Base-by-base conservation (phyloP, 2,113 vertebrate species). In the Scophthalmus maximus region DNA sequence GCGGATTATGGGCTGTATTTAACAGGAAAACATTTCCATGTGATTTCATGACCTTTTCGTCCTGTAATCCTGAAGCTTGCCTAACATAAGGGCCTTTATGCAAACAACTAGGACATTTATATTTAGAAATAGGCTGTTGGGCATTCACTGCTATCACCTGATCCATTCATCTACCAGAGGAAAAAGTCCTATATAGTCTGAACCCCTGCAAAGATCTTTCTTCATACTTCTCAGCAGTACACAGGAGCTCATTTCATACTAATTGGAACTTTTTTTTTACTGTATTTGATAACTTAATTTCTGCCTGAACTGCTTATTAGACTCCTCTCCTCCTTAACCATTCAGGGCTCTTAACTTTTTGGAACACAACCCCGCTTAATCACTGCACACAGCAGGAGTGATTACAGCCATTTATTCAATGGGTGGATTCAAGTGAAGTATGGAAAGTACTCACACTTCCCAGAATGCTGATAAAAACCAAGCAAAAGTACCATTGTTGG, bases 1-100 rank as follows among this genome's bases (percentile, higher is more conserved):
- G 81, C 58, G 15, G 86, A 89, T 89, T 91, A 84, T 6, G 25
- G 68, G 34, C 63, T 47, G 62, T 68, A 36, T 73, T 89, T 82
- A 69, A 76, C 63, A 73, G 59, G 50, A 83, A 84, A 88, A 82
- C 58, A 80, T 68, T 81, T 47, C 53, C 81, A 78, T 70, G 81
- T 86, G 80, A 81, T 76, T 68, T 25, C 4, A 20, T 50, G 55
- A 79, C 60, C 53, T 69, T 64, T 55, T 23, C 1, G 2, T 74
- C 25, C 57, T 22, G 15, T 64, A 85, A 81, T 50, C 66, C 47
- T 29, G 34, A 8, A 65, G 14, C 12, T 44, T 58, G 9, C 50
- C 61, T 34, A 36, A 57, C 9, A 64, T 27, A 3, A 66, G 18
- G 60, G 51, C 2, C 7, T 68, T 55, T 26, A 57, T 32, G n/a